These are phyloP conservation scores for Leucoraja ocellata DNA, from an alignment of 2,797 vertebrate genomes.

Conservation along the genomic window DNA sequence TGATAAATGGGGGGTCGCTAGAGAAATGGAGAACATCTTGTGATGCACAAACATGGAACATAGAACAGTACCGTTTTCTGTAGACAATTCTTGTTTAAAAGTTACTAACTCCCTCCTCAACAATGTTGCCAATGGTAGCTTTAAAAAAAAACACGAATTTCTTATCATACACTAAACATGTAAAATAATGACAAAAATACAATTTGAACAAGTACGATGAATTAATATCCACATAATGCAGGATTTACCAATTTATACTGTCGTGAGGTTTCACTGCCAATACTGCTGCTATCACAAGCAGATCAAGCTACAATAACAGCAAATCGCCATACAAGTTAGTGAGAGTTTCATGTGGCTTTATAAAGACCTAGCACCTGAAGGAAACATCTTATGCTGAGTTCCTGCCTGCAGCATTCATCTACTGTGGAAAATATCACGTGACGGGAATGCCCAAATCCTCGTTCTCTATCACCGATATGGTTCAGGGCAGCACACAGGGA, in stretches of 20 bases:
- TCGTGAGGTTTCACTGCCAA: background rate
- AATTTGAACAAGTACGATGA: conserved; percentile 7
- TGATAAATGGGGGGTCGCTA: background rate
- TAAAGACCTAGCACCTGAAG: background rate
- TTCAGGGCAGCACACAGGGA: too few relatives aligned
- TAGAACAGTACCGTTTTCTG: too few relatives aligned
- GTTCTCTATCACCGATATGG: too few relatives aligned
- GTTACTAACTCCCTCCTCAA: background rate
- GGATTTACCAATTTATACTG: background rate
- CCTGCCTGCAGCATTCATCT: background rate
- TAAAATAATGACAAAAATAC: conserved; percentile 10
- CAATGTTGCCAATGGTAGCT: too few relatives aligned
- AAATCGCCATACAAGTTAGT: background rate
- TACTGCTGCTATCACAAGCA: background rate
- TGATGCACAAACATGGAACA: too few relatives aligned
- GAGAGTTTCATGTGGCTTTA: conserved; percentile 1
- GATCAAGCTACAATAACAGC: background rate
- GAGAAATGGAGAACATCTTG: background rate
- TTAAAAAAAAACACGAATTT: background rate
- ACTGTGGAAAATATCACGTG: background rate
- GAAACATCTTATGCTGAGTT: conserved; percentile 6
- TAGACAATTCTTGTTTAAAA: background rate
- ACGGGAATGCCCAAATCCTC: background rate
- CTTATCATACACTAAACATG: background rate
- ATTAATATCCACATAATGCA: background rate